Evolutionary conservation across 2,888 invertebrate species (phyloP).

Genomic region (Agonum fuliginosum): DNA sequence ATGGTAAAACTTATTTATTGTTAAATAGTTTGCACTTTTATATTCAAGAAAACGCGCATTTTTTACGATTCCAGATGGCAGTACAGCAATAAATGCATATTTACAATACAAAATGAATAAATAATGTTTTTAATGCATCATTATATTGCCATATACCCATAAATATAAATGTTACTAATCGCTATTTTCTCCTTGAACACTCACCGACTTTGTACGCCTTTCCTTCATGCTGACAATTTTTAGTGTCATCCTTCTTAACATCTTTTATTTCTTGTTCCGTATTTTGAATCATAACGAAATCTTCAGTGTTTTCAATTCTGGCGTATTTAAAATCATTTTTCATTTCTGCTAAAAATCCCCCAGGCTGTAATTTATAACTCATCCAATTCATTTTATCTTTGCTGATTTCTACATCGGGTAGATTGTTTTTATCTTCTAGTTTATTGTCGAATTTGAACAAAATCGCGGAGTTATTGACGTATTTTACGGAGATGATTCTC

Average conservation of each 20-base stretch:
- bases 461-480: conserved; percentile 71
- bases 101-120: too few species aligned
- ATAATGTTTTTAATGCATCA: too few species aligned
- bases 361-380: conserved; percentile 70
- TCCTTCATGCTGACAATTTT: conserved; percentile 69
- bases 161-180: conserved; percentile 16
- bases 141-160: neutral
- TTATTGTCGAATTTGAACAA: conserved; percentile 71
- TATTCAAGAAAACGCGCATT: too few species aligned
- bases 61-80: neutral
- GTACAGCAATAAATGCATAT: conserved; percentile 10
- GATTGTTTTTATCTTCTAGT: conserved; percentile 67
- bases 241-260: conserved; percentile 58
- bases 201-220: conserved; percentile 65
- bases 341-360: conserved; percentile 67
- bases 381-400: conserved; percentile 72
- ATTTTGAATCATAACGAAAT: conserved; percentile 67
- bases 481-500: conserved; percentile 69
- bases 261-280: conserved; percentile 45
- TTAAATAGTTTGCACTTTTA: too few species aligned
- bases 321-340: conserved; percentile 67
- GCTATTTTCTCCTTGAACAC: neutral
- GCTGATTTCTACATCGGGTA: conserved; percentile 71
- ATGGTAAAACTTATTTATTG: too few species aligned
- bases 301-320: conserved; percentile 69